Percentiles rank a stretch among this genome's conserved stretches.
Conservation (phyloP, 92 coral and sea anemone species). For the Phymanthus crucifer region DNA sequence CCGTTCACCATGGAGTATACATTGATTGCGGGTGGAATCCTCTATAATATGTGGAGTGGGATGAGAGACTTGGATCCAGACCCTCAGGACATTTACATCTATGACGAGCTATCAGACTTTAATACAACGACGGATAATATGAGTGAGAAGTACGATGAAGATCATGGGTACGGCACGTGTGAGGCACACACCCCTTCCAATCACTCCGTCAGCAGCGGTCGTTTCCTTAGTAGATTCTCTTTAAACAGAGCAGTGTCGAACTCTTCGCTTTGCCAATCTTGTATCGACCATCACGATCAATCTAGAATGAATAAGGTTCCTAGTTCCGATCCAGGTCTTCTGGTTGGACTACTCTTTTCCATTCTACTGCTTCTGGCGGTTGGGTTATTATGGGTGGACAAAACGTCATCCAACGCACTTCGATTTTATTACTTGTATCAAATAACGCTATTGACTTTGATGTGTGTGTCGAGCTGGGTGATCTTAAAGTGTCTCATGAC, state of each 20-base stretch:
- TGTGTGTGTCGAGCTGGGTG: conserved; percentile 92
- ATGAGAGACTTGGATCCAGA: conserved; percentile 97
- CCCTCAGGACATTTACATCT: conserved; percentile 96
- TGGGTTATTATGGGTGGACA: conserved; percentile 86
- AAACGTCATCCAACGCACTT: conserved; percentile 74
- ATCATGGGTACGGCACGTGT: conserved; percentile 86
- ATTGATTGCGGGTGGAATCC: conserved; percentile 87
- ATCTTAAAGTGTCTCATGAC: conserved; percentile 85
- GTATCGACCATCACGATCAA: conserved; percentile 80
- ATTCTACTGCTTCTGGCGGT: conserved; percentile 85
- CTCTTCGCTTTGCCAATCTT: conserved; percentile 86
- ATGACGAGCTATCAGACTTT: conserved; percentile 95
- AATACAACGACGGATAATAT: conserved; percentile 87
- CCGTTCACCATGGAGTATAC: conserved; percentile 97
- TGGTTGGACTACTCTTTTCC: conserved; percentile 84
- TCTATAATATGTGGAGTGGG: conserved; percentile 96
- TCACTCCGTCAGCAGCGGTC: conserved; percentile 68
- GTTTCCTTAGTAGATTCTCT: conserved; percentile 77
- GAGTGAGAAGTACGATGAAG: conserved; percentile 83
- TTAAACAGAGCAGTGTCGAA: conserved; percentile 83
- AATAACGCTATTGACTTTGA: conserved; percentile 70
- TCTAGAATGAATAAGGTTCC: conserved; percentile 77
- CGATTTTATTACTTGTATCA: conserved; percentile 86
- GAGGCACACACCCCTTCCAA: conserved; percentile 85
- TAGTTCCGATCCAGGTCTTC: conserved; percentile 92